Conservation (phyloP, 2,797 vertebrate genomes). For the Falco novaeseelandiae region DNA sequence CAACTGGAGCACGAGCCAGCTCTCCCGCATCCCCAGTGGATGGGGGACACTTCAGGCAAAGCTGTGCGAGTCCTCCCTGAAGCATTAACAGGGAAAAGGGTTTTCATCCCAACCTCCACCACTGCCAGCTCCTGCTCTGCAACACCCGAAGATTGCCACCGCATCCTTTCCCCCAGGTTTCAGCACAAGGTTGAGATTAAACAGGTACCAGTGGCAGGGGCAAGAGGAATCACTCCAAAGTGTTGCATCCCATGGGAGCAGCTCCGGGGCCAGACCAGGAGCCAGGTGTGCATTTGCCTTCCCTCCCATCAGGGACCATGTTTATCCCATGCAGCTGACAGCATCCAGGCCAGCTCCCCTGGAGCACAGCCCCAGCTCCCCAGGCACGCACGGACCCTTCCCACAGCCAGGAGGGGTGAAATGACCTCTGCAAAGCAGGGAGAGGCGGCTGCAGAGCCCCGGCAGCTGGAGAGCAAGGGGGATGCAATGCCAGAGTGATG, state of each 20-base stretch:
- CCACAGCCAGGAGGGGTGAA: not conserved
- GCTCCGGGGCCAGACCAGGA: not conserved
- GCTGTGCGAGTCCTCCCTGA: not conserved
- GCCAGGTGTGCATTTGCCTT: not conserved
- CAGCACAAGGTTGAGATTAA: not conserved
- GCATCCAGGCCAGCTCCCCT: not conserved
- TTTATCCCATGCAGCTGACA: not conserved
- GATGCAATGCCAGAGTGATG: accelerated
- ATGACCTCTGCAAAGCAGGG: not conserved
- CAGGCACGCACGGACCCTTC: accelerated
- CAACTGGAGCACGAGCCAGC: accelerated
- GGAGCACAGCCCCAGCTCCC: accelerated
- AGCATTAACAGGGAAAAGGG: not conserved
- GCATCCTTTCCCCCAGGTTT: not conserved
- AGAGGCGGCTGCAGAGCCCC: not conserved
- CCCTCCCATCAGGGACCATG: accelerated
- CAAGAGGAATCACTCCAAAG: accelerated
- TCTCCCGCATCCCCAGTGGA: not conserved
- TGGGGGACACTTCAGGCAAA: accelerated
- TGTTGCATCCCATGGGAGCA: not conserved
- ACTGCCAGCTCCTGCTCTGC: not conserved
- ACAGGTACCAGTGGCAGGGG: not conserved
- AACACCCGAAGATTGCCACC: accelerated
- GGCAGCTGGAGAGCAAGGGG: accelerated
- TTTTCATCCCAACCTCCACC: not conserved